These are phyloP conservation scores for Chelonus insularis DNA, from an alignment of 1,140 invertebrate genomes.

Conservation along the genomic window DNA sequence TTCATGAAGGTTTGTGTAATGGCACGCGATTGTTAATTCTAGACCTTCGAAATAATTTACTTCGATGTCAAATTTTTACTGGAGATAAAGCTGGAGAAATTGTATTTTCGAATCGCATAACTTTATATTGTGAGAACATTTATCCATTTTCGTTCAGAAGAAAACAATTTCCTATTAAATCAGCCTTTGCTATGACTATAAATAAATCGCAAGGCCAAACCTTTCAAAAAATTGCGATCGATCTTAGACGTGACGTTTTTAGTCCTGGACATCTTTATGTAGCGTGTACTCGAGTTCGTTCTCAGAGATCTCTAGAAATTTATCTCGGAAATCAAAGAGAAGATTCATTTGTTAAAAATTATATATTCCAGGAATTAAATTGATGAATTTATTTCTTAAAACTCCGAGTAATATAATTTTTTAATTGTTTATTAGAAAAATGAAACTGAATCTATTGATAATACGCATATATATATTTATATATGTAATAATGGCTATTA, in stretches of 20 bases:
- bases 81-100: constrained; percentile 13
- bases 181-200: neutral
- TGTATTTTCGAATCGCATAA: constrained; percentile 5
- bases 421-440: no score
- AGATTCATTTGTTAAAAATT: no score
- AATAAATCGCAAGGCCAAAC: neutral
- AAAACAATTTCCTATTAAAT: neutral
- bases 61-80: constrained; percentile 25
- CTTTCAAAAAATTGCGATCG: neutral
- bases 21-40: constrained; percentile 25
- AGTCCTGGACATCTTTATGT: neutral
- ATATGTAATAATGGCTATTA: no score
- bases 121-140: neutral
- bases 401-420: no score
- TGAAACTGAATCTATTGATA: no score
- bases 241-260: neutral
- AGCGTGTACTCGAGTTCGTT: neutral
- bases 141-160: neutral
- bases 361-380: no score
- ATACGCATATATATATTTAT: no score
- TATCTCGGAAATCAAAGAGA: no score
- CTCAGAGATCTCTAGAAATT: neutral
- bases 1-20: constrained; percentile 27
- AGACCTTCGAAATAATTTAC: constrained; percentile 24
- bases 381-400: no score